Evolutionary conservation across 2,888 invertebrate species (phyloP).

Genomic region (Hedychridium roseum): DNA sequence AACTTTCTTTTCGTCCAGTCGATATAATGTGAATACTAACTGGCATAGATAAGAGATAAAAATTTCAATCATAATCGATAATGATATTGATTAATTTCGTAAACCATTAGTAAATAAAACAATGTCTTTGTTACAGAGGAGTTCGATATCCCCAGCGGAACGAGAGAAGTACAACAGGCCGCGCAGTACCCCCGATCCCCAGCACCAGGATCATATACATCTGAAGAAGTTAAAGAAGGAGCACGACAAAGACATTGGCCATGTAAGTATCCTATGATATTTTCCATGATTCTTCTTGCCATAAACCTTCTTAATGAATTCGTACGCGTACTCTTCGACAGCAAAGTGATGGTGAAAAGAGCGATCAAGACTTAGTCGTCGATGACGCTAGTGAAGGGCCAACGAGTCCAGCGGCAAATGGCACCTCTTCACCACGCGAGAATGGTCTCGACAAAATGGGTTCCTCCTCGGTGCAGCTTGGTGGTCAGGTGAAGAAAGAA

Average conservation of each 20-base stretch:
- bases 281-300: background rate
- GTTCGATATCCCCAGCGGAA: slow-evolving; percentile 82
- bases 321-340: slow-evolving; percentile 54
- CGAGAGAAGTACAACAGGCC: slow-evolving; percentile 79
- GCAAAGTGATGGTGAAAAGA: slow-evolving; percentile 86
- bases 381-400: slow-evolving; percentile 94
- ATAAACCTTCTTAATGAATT: slow-evolving; percentile 25
- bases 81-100: no score
- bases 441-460: slow-evolving; percentile 83
- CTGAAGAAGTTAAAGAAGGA: slow-evolving; percentile 73
- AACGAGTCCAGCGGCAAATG: slow-evolving; percentile 80
- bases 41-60: no score
- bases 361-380: slow-evolving; percentile 92
- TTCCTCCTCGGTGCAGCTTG: slow-evolving; percentile 53
- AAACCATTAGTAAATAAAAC: background rate
- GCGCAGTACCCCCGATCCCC: slow-evolving; percentile 78
- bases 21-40: no score
- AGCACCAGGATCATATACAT: slow-evolving; percentile 73
- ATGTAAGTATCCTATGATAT: slow-evolving; percentile 68
- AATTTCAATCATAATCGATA: no score
- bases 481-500: slow-evolving; percentile 72
- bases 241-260: slow-evolving; percentile 83
- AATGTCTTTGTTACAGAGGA: slow-evolving; percentile 70
- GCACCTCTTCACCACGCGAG: slow-evolving; percentile 88
- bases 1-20: no score